A percentile compares a stretch with the other conserved stretches of the same genome.
phyloP scores from a whole-genome alignment of 2,113 vertebrate genomes.

The Aegithalos caudatus region DNA sequence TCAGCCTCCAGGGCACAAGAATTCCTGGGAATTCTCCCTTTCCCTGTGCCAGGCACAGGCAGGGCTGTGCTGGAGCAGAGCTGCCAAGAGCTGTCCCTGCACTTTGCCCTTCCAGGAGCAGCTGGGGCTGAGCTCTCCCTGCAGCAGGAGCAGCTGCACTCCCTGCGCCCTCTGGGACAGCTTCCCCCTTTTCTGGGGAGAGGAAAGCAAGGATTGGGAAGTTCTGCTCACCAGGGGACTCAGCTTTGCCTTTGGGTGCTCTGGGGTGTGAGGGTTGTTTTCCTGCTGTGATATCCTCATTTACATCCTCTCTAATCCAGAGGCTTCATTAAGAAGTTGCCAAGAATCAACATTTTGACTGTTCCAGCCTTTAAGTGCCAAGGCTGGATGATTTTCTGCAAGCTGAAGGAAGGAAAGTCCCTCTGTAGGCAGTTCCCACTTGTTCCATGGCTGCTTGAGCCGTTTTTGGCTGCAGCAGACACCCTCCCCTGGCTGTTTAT shows the following conservation, averaged over 20 bases:
- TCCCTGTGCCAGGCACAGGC: neutral
- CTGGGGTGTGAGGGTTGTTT: neutral
- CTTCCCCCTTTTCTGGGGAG: neutral
- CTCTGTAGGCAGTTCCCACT: neutral
- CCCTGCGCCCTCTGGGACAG: fast-evolving
- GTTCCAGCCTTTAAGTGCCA: neutral
- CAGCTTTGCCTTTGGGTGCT: fast-evolving
- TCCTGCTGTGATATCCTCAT: neutral
- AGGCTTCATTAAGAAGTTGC: neutral
- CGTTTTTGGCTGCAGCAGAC: neutral
- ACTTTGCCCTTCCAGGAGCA: neutral
- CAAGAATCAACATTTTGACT: constrained; percentile 9
- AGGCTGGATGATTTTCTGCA: neutral
- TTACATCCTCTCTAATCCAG: neutral
- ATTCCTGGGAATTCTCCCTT: neutral
- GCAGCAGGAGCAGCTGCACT: neutral
- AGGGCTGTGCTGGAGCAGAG: neutral
- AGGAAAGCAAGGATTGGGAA: neutral
- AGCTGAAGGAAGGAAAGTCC: neutral
- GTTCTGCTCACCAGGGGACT: neutral
- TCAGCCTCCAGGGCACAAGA: neutral
- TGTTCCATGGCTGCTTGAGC: neutral
- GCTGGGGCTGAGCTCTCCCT: neutral
- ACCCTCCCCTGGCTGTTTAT: neutral
- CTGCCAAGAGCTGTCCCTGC: neutral